Base-by-base conservation (phyloP, 2,888 invertebrate species). In the Camponotus fellah region DNA sequence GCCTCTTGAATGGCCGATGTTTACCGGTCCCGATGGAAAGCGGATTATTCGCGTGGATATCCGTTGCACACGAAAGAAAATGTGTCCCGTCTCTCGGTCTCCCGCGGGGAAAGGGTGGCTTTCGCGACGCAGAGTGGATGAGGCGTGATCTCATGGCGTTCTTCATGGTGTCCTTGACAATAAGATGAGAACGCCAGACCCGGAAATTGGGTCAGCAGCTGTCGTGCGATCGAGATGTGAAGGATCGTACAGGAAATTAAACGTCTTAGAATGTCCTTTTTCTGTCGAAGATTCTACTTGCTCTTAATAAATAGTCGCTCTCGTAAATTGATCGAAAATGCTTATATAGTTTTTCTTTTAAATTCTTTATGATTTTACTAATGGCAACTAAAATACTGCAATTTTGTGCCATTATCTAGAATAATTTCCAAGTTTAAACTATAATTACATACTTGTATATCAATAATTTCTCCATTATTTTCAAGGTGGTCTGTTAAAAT, bases 1-100 rank as follows among this genome's bases (percentile, higher is more conserved):
- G 82, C 86, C 83, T 83, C 77, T 87, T 90, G 89, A 92, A 92
- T 92, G 81, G 86, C 82, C 82, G 86, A 90, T 93, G 94, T 93
- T 93, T 93, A 92, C 92, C 87, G 87, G 86, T 86, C 87, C 87
- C 84, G 60, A 84, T 87, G 88, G 89, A 93, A 92, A 89, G 85
- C 82, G 91, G 92, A 92, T 92, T 92, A 88, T 60, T 88, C 58
- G 80, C 81, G 84, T 74, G 86, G 79, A 72, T 86, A 86, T 87
- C 89, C 89, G 75, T 81, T 75, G 85, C 83, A 81, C 83, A 81
- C 62, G 84, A 81, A 86, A 86, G 75, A 87, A 82, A 87, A 85
- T 83, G 74, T 76, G 65, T 56, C n/a, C 62, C 77, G 56, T 46
- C 26, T 26, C 26, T 26, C 21, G 88, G 66, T 75, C 85, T 86